Percentiles rank a stretch among this genome's conserved stretches.
Evolutionary conservation across 2,113 vertebrate species (phyloP).

Genomic region (Vimba vimba): DNA sequence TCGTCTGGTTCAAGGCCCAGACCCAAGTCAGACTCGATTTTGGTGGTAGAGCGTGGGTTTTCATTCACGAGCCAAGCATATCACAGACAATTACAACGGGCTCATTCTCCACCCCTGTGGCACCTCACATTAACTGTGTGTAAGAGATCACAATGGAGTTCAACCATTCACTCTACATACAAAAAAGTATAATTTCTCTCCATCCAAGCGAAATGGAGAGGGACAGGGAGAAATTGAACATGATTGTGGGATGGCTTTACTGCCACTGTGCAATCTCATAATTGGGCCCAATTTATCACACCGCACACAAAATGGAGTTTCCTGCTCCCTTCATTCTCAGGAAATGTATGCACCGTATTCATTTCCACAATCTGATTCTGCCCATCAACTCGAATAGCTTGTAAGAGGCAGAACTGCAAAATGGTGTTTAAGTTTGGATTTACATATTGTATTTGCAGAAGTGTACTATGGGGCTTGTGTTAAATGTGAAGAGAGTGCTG

Average conservation of each 20-base stretch:
- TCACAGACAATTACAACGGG: conserved; percentile 49
- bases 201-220: conserved; percentile 1
- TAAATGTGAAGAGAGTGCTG: not conserved
- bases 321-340: not conserved
- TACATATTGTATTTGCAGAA: not conserved
- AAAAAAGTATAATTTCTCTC: conserved; percentile 47
- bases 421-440: conserved; percentile 10
- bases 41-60: not conserved
- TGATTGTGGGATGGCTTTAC: conserved; percentile 47
- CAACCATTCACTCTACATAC: conserved; percentile 27
- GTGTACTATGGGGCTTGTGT: not conserved
- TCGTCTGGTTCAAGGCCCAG: conserved; percentile 41
- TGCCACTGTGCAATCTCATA: conserved; percentile 42
- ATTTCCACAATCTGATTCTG: not conserved
- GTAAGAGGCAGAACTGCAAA: conserved; percentile 4
- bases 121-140: conserved; percentile 34
- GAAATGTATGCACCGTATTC: conserved; percentile 2
- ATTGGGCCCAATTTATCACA: conserved; percentile 55
- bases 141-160: conserved; percentile 40
- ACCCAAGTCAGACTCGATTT: conserved; percentile 36
- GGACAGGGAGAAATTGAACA: conserved; percentile 32
- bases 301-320: conserved; percentile 34
- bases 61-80: conserved; percentile 33
- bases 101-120: conserved; percentile 46
- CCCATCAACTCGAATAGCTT: conserved; percentile 12